Evolutionary conservation across 1,140 invertebrate genomes (phyloP).

Genomic region (Cotesia typhae): DNA sequence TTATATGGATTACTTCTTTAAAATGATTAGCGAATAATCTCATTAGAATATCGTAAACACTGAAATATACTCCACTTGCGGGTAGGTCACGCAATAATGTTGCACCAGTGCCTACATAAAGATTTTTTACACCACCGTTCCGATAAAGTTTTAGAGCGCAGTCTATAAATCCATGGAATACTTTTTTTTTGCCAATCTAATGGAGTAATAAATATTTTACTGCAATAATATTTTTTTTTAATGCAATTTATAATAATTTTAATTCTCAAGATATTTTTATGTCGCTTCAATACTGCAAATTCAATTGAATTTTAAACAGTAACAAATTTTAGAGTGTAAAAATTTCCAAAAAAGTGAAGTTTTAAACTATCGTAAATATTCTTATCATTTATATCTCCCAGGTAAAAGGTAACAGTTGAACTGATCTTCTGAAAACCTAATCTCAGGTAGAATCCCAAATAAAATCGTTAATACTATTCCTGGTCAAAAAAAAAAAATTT

Average conservation of each 20-base stretch:
- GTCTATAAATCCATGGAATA: conserved; percentile 74
- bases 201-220: conserved; percentile 4
- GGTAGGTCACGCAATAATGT: conserved; percentile 76
- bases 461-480: no score
- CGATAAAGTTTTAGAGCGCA: conserved; percentile 71
- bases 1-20: conserved; percentile 45
- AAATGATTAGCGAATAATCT: conserved; percentile 62
- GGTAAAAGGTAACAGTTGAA: no score
- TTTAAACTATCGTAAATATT: no score
- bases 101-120: conserved; percentile 75
- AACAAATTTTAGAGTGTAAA: no score
- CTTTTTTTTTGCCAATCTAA: conserved; percentile 59
- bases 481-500: no score
- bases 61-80: conserved; percentile 75
- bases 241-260: not conserved
- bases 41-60: conserved; percentile 71
- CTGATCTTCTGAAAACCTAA: no score
- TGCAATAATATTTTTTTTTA: not conserved
- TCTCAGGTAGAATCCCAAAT: no score
- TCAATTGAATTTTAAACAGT: no score
- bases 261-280: not conserved
- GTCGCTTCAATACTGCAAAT: not conserved
- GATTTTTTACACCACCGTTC: conserved; percentile 73
- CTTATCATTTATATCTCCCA: no score
- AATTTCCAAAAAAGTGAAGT: no score